Percentiles rank a stretch among this genome's conserved stretches.
Evolutionary conservation across 1,140 invertebrate genomes (phyloP).

Genomic region (Harpegnathos saltator): DNA sequence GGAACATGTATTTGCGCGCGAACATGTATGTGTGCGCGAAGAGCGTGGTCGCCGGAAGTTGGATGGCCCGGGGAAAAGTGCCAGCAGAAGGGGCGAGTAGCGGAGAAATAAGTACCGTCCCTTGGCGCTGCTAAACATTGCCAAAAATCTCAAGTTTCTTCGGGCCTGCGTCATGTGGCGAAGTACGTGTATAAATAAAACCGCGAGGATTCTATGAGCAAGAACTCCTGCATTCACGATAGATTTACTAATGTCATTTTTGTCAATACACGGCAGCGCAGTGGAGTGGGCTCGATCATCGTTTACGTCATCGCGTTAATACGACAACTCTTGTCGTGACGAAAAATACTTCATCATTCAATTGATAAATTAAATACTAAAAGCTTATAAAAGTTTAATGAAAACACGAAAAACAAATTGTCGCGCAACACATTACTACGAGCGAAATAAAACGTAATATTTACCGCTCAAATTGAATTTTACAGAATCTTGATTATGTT

Average conservation of each 20-base stretch:
- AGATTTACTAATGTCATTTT: constrained; percentile 34
- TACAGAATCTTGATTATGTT: constrained; percentile 51
- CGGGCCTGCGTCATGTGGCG: constrained; percentile 7
- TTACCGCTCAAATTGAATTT: constrained; percentile 48
- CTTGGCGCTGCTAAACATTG: constrained; percentile 46
- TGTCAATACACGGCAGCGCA: background rate
- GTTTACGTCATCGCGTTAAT: background rate
- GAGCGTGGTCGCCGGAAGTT: constrained; percentile 58
- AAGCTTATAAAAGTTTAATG: constrained; percentile 10
- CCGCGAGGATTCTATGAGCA: constrained; percentile 24
- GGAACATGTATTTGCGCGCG: constrained; percentile 47
- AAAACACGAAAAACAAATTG: constrained; percentile 40
- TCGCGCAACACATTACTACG: constrained; percentile 20
- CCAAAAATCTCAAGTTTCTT: constrained; percentile 73
- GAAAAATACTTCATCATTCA: constrained; percentile 4
- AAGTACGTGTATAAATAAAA: constrained; percentile 57
- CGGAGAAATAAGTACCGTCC: constrained; percentile 66
- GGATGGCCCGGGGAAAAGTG: constrained; percentile 70
- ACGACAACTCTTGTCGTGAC: background rate
- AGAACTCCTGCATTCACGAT: constrained; percentile 15
- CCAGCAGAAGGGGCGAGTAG: constrained; percentile 65
- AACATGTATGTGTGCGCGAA: constrained; percentile 35
- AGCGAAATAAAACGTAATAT: constrained; percentile 47
- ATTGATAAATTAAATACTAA: constrained; percentile 44
- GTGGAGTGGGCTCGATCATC: background rate